Base-by-base conservation (phyloP, 2,888 invertebrate species). In the Microplitis deprimator region DNA sequence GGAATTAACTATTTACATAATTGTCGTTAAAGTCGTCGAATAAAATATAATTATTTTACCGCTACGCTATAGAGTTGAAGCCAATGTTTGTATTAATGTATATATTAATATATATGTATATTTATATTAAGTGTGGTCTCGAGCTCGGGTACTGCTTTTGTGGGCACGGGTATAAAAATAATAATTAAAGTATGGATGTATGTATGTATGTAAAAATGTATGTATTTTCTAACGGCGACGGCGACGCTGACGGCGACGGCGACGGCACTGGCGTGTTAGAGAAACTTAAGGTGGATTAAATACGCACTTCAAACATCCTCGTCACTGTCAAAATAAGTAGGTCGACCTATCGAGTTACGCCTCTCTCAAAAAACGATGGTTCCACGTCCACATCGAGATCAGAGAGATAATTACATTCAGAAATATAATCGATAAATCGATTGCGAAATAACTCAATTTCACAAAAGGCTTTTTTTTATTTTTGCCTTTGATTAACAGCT, bases 291-390 rank as follows among this genome's bases (percentile, higher is more conserved):
- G 38, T 65, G 40, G 60, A 71, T 77, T 50, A 50, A 70, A 74
- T 77, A 77, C 72, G 68, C 68, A 76, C 70, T 29, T 39, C 70
- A 77, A 69, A 59, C 68, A 73, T 74, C 70, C 77, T 75, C 77
- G 77, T 77, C 77, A 77, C 74, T 77, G 77, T 77, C 77, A 77
- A 67, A 77, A 74, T 69, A 77, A 77, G 74, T 74, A 65, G 74
- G 74, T 74, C 74, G 68, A 77, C 68, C 70, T 75, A 77, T 77
- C 67, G 71, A 50, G 77, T 75, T 75, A 77, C 77, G 77, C 77
- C 77, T 77, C 71, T 77, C 69, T 77, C 74, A 59, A 74, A 77
- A 77, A 77, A 8, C 13, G 71, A 77, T 67, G 70, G 61, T 71
- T 74, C 67, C 77, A 77, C 77, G 70, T 77, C 73, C 39, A 73